phyloP scores from a whole-genome alignment of 2,888 invertebrate genomes.

The Allophyes oxyacanthae region DNA sequence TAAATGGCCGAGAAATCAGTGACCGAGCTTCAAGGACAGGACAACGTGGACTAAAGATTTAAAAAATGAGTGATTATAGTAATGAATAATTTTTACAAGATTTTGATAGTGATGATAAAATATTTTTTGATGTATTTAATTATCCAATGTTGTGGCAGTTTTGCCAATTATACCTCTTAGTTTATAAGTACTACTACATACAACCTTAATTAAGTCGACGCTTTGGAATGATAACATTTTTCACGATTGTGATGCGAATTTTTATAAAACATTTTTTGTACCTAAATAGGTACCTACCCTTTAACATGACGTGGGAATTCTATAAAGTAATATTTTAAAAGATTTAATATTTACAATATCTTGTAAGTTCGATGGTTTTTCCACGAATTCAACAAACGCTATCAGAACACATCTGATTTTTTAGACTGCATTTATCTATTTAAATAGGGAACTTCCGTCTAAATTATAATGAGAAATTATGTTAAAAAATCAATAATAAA shows the following conservation, averaged over 20 bases:
- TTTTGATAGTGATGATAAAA: slow-evolving; percentile 1
- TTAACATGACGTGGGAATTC: background rate
- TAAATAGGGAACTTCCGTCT: no score
- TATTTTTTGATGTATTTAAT: slow-evolving; percentile 19
- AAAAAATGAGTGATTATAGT: background rate
- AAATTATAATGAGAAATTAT: no score
- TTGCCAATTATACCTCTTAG: slow-evolving; percentile 36
- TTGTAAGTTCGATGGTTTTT: background rate
- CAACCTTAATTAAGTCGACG: no score
- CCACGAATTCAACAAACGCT: background rate
- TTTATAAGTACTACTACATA: slow-evolving; percentile 15
- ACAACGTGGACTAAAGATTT: slow-evolving; percentile 7
- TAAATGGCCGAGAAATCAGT: background rate
- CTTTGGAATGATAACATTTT: background rate
- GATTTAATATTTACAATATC: background rate
- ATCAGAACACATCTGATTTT: no score
- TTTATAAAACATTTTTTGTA: slow-evolving; percentile 4
- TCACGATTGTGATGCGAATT: slow-evolving; percentile 31
- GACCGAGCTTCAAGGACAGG: background rate
- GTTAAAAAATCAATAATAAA: no score
- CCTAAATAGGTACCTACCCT: no score
- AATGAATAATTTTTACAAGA: background rate
- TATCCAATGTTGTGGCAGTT: slow-evolving; percentile 21
- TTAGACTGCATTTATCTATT: no score
- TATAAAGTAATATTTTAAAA: background rate